phyloP scores from a whole-genome alignment of 2,888 invertebrate species.

The Fragum fragum region DNA sequence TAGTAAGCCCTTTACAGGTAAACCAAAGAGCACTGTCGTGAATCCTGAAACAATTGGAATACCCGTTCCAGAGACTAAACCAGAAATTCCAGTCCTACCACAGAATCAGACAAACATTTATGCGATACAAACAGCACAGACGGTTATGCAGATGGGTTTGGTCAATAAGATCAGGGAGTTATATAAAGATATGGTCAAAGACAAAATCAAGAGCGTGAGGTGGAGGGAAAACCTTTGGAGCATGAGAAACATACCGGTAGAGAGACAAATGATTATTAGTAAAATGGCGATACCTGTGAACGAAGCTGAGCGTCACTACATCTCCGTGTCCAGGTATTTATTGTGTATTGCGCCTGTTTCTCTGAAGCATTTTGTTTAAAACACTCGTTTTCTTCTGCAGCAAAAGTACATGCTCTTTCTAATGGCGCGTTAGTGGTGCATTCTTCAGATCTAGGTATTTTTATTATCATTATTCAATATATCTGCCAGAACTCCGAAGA shows the following conservation, averaged over 20 bases:
- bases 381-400: too few species aligned
- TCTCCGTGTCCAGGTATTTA: slow-evolving; percentile 69
- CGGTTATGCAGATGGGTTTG: slow-evolving; percentile 36
- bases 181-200: slow-evolving; percentile 41
- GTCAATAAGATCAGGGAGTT: slow-evolving; percentile 42
- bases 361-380: too few species aligned
- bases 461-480: too few species aligned
- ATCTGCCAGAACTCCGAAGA: too few species aligned
- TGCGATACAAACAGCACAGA: slow-evolving; percentile 46
- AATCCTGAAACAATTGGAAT: slow-evolving; percentile 5
- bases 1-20: neutral
- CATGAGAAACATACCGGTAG: slow-evolving; percentile 70
- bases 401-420: too few species aligned
- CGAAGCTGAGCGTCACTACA: slow-evolving; percentile 59
- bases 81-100: neutral
- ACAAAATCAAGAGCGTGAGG: slow-evolving; percentile 65
- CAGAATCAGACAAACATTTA: slow-evolving; percentile 40
- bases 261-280: slow-evolving; percentile 69
- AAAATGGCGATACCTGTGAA: slow-evolving; percentile 76
- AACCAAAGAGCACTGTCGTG: neutral
- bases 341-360: too few species aligned
- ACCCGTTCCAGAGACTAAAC: neutral
- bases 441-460: too few species aligned
- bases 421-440: too few species aligned
- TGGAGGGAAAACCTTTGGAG: slow-evolving; percentile 74